Conservation (phyloP, 2,797 vertebrate genomes). For the Serranus cabrilla region DNA sequence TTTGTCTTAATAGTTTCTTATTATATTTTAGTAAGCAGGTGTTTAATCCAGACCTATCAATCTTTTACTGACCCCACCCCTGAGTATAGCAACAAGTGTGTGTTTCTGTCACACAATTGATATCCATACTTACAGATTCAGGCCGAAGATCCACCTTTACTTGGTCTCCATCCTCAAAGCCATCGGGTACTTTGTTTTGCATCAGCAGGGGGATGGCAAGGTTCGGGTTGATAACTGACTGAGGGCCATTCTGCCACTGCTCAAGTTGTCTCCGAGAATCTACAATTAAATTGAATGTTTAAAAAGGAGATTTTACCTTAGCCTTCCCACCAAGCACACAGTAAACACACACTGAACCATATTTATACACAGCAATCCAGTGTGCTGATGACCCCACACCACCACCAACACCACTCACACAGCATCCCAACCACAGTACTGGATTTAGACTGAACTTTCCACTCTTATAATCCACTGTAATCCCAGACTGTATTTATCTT, state of each 20-base stretch:
- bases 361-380: too few species aligned
- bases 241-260: slow-evolving; percentile 80
- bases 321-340: neutral
- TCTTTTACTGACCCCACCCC: neutral
- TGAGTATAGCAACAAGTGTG: neutral
- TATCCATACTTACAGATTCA: slow-evolving; percentile 83
- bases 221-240: slow-evolving; percentile 71
- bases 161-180: slow-evolving; percentile 87
- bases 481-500: too few species aligned
- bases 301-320: neutral
- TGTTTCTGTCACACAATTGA: neutral
- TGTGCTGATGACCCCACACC: too few species aligned
- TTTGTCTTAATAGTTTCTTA: neutral
- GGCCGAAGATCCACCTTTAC: slow-evolving; percentile 87
- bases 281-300: slow-evolving; percentile 34
- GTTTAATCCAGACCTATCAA: neutral
- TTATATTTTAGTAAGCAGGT: neutral
- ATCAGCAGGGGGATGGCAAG: slow-evolving; percentile 87
- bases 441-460: too few species aligned
- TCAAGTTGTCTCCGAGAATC: slow-evolving; percentile 87
- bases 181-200: slow-evolving; percentile 87
- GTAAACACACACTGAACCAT: neutral
- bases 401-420: too few species aligned
- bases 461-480: too few species aligned
- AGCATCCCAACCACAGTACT: too few species aligned